A percentile compares a stretch with the other conserved stretches of the same genome.
Conservation (phyloP, 2,113 vertebrate species). For the Lutjanus erythropterus region DNA sequence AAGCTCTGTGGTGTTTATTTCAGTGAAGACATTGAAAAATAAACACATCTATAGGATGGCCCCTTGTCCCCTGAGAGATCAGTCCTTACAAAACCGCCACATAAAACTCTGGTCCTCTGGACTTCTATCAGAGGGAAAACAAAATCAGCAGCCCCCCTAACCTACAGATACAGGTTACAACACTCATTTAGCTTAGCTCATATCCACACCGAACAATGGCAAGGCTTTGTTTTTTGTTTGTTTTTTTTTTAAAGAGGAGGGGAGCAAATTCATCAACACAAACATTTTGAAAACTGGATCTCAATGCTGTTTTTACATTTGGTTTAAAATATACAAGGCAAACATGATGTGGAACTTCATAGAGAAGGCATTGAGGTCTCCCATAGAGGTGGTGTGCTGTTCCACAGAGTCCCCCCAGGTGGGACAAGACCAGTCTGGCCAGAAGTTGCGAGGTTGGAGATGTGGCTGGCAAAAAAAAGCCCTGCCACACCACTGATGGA, state of each 20-base stretch:
- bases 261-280: slow-evolving; percentile 36
- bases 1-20: slow-evolving; percentile 34
- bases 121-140: slow-evolving; percentile 49
- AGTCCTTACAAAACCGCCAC: slow-evolving; percentile 61
- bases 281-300: slow-evolving; percentile 54
- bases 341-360: slow-evolving; percentile 69
- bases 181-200: slow-evolving; percentile 38
- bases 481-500: slow-evolving; percentile 39
- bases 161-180: slow-evolving; percentile 42
- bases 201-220: slow-evolving; percentile 51
- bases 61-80: slow-evolving; percentile 80
- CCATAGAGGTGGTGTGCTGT: slow-evolving; percentile 57
- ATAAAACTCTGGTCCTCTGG: slow-evolving; percentile 52
- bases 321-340: slow-evolving; percentile 76
- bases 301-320: slow-evolving; percentile 72
- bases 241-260: slow-evolving; percentile 6
- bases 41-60: slow-evolving; percentile 53
- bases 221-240: not conserved
- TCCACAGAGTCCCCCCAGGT: slow-evolving; percentile 55
- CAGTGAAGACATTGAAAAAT: slow-evolving; percentile 38
- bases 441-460: slow-evolving; percentile 46
- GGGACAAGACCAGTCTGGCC: slow-evolving; percentile 60
- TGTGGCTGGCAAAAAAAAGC: slow-evolving; percentile 40
- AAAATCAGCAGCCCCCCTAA: slow-evolving; percentile 44
- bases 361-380: slow-evolving; percentile 71